Evolutionary conservation across 2,797 vertebrate species (phyloP).

Genomic region (Acanthurus lineatus): DNA sequence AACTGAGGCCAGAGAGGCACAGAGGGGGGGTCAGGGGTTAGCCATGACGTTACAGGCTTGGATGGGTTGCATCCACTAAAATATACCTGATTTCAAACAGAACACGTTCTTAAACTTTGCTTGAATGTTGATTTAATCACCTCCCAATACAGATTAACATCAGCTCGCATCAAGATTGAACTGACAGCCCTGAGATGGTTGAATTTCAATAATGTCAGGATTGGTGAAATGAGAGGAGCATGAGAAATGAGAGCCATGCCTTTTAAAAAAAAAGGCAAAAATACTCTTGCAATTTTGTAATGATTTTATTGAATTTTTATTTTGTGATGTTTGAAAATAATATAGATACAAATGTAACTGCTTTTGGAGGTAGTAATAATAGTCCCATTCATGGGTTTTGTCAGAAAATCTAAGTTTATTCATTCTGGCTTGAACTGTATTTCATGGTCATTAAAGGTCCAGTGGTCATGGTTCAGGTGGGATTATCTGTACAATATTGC

Average conservation of each 20-base stretch:
- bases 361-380: background rate
- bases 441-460: background rate
- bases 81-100: background rate
- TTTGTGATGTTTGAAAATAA: background rate
- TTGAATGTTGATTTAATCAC: background rate
- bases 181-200: background rate
- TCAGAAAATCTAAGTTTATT: background rate
- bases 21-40: slow-evolving; percentile 27
- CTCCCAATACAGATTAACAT: background rate
- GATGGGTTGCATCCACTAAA: background rate
- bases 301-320: no score
- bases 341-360: background rate
- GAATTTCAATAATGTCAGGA: background rate
- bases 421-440: background rate
- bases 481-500: no score
- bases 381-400: background rate
- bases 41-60: slow-evolving; percentile 10
- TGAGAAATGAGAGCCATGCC: background rate
- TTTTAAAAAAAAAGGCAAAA: background rate
- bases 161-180: background rate
- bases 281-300: background rate
- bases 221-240: background rate
- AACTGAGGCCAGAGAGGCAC: slow-evolving; percentile 84
- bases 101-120: background rate
- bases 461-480: no score